phyloP scores from a whole-genome alignment of 2,888 invertebrate species.

The Serripes groenlandicus region DNA sequence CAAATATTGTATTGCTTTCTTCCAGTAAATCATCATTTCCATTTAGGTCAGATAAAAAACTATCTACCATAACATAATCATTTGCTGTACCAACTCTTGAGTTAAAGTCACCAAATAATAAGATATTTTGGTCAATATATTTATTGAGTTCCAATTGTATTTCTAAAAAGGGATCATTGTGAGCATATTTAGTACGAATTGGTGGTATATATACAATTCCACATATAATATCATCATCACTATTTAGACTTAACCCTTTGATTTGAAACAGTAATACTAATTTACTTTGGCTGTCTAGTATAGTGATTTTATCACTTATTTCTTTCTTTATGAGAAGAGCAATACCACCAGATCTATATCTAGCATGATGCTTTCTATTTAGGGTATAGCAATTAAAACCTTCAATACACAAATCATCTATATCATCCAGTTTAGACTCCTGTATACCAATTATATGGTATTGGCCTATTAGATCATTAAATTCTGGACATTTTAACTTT shows the following conservation, averaged over 20 bases:
- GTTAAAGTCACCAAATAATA: slow-evolving; percentile 18
- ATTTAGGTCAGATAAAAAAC: slow-evolving; percentile 1
- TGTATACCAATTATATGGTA: slow-evolving; percentile 9
- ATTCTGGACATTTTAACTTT: slow-evolving; percentile 9
- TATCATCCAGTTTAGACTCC: slow-evolving; percentile 15
- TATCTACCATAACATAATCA: slow-evolving; percentile 14
- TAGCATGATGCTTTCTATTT: slow-evolving; percentile 2
- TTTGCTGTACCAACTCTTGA: background rate
- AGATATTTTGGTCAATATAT: background rate
- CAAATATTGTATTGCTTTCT: background rate
- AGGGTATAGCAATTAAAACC: background rate
- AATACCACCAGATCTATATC: slow-evolving; percentile 14
- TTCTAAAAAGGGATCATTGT: slow-evolving; percentile 4
- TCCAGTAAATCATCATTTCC: background rate
- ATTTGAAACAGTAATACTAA: background rate
- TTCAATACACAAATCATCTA: background rate
- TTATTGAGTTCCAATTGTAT: slow-evolving; percentile 3
- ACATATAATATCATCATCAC: background rate
- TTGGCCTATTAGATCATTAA: background rate
- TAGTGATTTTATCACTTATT: background rate
- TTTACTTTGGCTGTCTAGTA: background rate
- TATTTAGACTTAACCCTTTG: no score
- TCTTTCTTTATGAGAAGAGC: background rate
- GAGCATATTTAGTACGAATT: slow-evolving; percentile 1
- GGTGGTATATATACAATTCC: slow-evolving; percentile 15